Evolutionary conservation across 2,888 invertebrate genomes (phyloP).

Genomic region (Eristalis pertinax): DNA sequence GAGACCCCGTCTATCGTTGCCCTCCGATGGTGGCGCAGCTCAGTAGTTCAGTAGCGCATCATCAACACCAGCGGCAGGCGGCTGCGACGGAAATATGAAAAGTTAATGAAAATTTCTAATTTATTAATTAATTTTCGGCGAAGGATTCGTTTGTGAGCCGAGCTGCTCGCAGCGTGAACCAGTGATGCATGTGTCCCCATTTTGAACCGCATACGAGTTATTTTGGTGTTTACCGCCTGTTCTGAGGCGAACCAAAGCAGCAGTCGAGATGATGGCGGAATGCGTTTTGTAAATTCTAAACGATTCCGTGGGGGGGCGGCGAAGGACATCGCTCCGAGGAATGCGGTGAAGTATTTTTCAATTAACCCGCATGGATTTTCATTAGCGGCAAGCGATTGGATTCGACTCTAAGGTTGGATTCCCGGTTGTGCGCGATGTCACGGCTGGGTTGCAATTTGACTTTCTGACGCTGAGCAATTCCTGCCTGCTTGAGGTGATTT

Average conservation of each 20-base stretch:
- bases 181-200: neutral
- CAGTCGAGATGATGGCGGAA: conserved; percentile 12
- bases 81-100: conserved; percentile 51
- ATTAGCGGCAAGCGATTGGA: neutral
- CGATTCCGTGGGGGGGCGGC: neutral
- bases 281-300: conserved; percentile 44
- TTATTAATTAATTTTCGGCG: conserved; percentile 65
- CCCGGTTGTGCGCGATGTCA: no score
- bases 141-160: conserved; percentile 13
- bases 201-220: neutral
- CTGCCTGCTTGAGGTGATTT: no score
- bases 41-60: neutral
- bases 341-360: conserved; percentile 50
- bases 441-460: no score
- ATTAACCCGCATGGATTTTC: conserved; percentile 49
- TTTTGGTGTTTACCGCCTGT: conserved; percentile 34
- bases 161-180: neutral
- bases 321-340: neutral
- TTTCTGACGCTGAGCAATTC: no score
- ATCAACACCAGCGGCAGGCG: neutral
- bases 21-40: neutral
- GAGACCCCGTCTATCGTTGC: neutral
- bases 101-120: conserved; percentile 69
- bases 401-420: neutral
- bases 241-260: neutral